A percentile compares a stretch with the other conserved stretches of the same genome.
Evolutionary conservation across 1,140 invertebrate genomes (phyloP).

Genomic region (Manduca sexta): DNA sequence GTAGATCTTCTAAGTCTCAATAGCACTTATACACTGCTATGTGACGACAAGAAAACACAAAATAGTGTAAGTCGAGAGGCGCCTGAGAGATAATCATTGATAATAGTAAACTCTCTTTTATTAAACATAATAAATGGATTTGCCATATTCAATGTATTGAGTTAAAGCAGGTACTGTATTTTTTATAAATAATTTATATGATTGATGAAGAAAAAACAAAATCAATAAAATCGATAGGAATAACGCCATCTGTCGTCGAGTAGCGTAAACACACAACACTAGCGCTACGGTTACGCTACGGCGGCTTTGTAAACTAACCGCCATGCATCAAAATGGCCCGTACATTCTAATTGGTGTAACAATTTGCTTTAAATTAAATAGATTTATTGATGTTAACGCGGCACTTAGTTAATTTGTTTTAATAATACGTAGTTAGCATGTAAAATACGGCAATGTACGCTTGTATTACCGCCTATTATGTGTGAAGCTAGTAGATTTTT

Average conservation of each 20-base stretch:
- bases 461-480: not conserved
- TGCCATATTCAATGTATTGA: too few relatives aligned
- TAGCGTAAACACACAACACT: constrained; percentile 23
- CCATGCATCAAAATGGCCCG: constrained; percentile 25
- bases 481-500: too few relatives aligned
- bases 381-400: constrained; percentile 44
- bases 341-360: constrained; percentile 31
- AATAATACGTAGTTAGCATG: constrained; percentile 2
- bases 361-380: constrained; percentile 44
- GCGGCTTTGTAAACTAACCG: constrained; percentile 23
- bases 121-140: too few relatives aligned
- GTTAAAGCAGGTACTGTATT: too few relatives aligned
- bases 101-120: too few relatives aligned
- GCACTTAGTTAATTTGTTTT: constrained; percentile 13
- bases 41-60: too few relatives aligned
- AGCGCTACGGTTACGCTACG: constrained; percentile 31
- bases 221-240: not conserved
- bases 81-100: too few relatives aligned
- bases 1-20: too few relatives aligned
- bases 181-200: too few relatives aligned
- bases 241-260: constrained; percentile 51
- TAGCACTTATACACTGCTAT: too few relatives aligned
- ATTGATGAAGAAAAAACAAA: too few relatives aligned
- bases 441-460: constrained; percentile 1
- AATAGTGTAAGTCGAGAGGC: too few relatives aligned